These are phyloP conservation scores for Ammospiza nelsoni DNA, from an alignment of 2,113 vertebrate genomes.

Conservation along the genomic window DNA sequence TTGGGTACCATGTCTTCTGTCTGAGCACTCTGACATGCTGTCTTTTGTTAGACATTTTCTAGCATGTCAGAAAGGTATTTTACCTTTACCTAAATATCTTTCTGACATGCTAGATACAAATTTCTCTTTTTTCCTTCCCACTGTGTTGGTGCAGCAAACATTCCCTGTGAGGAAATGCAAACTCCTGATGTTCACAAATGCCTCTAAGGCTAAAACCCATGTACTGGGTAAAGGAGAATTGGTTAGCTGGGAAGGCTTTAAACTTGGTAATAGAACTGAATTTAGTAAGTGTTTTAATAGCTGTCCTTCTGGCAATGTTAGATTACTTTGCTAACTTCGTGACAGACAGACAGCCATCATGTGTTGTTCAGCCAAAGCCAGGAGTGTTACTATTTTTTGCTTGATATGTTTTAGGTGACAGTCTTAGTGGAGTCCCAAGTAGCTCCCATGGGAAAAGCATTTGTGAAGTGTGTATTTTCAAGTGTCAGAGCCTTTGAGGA, in stretches of 20 bases:
- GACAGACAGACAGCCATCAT: neutral
- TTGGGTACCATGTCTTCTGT: rapidly evolving
- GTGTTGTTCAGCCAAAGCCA: neutral
- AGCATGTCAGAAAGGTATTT: neutral
- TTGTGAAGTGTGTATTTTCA: neutral
- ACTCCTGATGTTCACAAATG: neutral
- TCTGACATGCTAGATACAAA: too few species aligned
- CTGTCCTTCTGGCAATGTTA: neutral
- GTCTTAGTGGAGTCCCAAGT: neutral
- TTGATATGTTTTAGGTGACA: neutral
- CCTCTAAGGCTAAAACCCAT: neutral
- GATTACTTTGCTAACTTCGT: neutral
- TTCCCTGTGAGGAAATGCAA: neutral
- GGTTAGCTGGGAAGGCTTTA: neutral
- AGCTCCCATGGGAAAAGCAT: neutral
- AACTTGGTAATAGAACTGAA: neutral
- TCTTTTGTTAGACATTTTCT: neutral
- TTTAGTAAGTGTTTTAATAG: neutral
- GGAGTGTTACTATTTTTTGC: slow-evolving; percentile 40
- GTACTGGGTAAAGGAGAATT: neutral
- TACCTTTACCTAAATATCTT: neutral
- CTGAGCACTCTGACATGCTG: neutral
- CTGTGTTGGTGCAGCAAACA: rapidly evolving
- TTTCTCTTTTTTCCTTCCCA: neutral
- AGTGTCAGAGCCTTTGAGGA: neutral